Evolutionary conservation across 2,888 invertebrate species (phyloP).

Genomic region (Phytoseiulus persimilis): DNA sequence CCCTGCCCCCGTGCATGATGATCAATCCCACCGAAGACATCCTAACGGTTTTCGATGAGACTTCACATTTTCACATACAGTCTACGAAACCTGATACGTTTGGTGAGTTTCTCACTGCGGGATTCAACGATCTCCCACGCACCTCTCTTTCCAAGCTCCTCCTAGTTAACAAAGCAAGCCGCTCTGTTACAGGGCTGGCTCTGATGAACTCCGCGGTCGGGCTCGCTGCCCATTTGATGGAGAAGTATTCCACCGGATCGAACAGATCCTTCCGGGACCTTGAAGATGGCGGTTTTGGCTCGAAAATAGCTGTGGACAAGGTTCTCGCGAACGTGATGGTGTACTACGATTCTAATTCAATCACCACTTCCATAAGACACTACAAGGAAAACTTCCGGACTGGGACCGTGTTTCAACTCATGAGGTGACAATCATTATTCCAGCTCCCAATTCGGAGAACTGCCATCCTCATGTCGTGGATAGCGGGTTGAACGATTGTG

Average conservation of each 20-base stretch:
- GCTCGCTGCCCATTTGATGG: constrained; percentile 76
- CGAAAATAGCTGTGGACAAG: constrained; percentile 62
- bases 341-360: constrained; percentile 67
- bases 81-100: constrained; percentile 80
- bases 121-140: no score
- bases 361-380: constrained; percentile 65
- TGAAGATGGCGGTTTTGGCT: constrained; percentile 60
- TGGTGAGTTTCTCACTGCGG: constrained; percentile 58
- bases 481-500: no score
- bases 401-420: no score
- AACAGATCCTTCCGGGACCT: constrained; percentile 54
- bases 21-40: constrained; percentile 48
- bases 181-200: constrained; percentile 45
- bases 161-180: no score
- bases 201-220: constrained; percentile 71
- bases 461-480: no score
- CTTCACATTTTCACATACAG: constrained; percentile 64
- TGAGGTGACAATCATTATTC: no score
- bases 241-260: constrained; percentile 75
- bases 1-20: constrained; percentile 46
- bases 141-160: no score
- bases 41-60: constrained; percentile 49
- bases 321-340: constrained; percentile 69
- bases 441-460: no score
- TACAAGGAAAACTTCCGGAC: constrained; percentile 58